These are phyloP conservation scores for Philantomba maxwellii DNA, from an alignment of 2,113 vertebrate genomes.

Conservation along the genomic window DNA sequence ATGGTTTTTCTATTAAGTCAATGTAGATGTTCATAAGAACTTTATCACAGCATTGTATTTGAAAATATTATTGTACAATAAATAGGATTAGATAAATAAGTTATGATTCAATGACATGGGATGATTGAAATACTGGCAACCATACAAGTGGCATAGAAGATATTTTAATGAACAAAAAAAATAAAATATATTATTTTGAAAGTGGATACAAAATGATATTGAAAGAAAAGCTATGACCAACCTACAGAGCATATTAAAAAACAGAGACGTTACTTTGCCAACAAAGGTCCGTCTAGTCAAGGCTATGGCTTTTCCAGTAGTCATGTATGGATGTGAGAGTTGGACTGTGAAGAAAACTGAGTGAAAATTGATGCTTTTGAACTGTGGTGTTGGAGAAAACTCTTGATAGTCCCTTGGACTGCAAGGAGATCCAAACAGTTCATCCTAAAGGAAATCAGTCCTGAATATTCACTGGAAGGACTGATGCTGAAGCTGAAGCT, in stretches of 20 bases:
- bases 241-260: neutral
- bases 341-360: neutral
- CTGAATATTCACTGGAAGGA: neutral
- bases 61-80: neutral
- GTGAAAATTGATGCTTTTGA: no score
- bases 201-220: neutral
- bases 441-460: neutral
- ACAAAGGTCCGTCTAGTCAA: neutral
- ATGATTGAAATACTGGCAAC: neutral
- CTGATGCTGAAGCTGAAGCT: neutral
- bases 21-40: neutral
- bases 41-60: neutral
- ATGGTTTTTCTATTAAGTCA: neutral
- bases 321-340: neutral
- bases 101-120: neutral
- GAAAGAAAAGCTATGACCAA: neutral
- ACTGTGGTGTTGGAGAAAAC: no score
- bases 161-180: neutral
- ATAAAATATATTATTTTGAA: neutral
- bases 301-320: neutral
- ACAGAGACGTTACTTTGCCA: neutral
- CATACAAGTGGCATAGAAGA: neutral
- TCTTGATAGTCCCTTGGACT: neutral
- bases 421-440: neutral
- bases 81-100: neutral